These are phyloP conservation scores for Bombus consobrinus DNA, from an alignment of 1,140 invertebrate species.

Conservation along the genomic window DNA sequence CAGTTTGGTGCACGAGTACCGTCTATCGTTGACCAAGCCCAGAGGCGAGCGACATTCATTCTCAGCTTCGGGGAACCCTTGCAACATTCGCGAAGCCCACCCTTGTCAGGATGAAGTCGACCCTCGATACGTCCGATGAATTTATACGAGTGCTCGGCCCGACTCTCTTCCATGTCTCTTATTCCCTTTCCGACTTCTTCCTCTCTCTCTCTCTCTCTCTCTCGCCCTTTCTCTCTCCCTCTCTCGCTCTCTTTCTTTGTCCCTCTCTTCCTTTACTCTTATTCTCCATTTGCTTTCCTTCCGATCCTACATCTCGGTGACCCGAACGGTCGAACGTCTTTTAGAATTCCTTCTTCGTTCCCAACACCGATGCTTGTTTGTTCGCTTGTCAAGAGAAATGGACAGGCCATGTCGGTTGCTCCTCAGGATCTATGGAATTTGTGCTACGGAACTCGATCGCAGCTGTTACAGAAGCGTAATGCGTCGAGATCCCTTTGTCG, in stretches of 20 bases:
- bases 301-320: slow-evolving; percentile 33
- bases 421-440: slow-evolving; percentile 50
- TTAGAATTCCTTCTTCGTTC: slow-evolving; percentile 54
- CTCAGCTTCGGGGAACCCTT: slow-evolving; percentile 14
- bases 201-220: not conserved
- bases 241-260: too few species aligned
- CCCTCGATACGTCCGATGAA: slow-evolving; percentile 56
- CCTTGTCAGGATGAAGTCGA: slow-evolving; percentile 52
- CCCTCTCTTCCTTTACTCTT: not conserved
- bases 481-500: not conserved
- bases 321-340: slow-evolving; percentile 59
- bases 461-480: not conserved
- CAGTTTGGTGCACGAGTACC: slow-evolving; percentile 9
- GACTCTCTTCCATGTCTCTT: slow-evolving; percentile 24
- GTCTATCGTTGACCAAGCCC: slow-evolving; percentile 28
- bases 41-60: slow-evolving; percentile 17
- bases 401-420: slow-evolving; percentile 56
- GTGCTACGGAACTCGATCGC: not conserved
- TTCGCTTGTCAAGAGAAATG: slow-evolving; percentile 61
- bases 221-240: not conserved
- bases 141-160: slow-evolving; percentile 59
- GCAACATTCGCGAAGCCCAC: slow-evolving; percentile 43
- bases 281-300: not conserved
- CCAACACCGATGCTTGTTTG: slow-evolving; percentile 60
- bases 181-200: slow-evolving; percentile 16